phyloP scores from a whole-genome alignment of 2,888 invertebrate genomes.

The Allophyes oxyacanthae region DNA sequence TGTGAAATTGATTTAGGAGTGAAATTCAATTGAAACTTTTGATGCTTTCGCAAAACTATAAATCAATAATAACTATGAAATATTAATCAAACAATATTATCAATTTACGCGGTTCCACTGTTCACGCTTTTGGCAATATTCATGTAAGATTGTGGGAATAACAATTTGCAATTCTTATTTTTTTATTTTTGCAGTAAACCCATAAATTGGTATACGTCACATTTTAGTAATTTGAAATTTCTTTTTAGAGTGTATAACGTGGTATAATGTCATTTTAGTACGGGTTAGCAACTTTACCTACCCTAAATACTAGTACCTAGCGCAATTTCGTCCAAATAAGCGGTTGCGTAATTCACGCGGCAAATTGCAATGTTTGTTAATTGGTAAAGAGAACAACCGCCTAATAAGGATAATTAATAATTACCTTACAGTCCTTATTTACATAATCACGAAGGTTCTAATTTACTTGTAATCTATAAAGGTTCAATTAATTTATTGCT shows the following conservation, averaged over 20 bases:
- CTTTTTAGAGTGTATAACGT: neutral
- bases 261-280: neutral
- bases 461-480: neutral
- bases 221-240: too few relatives aligned
- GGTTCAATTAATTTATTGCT: too few relatives aligned
- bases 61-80: conserved; percentile 10
- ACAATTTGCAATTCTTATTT: neutral
- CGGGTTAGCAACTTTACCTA: neutral
- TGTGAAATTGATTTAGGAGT: conserved; percentile 5
- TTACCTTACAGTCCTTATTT: conserved; percentile 15
- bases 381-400: neutral
- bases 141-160: conserved; percentile 26
- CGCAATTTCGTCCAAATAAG: neutral
- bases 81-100: conserved; percentile 29
- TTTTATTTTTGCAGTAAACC: too few relatives aligned
- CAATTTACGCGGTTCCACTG: conserved; percentile 26
- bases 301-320: neutral
- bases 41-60: conserved; percentile 9
- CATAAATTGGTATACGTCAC: too few relatives aligned
- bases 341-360: conserved; percentile 1
- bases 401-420: neutral
- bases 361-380: conserved; percentile 4
- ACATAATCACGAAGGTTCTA: neutral
- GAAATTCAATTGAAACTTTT: conserved; percentile 4
- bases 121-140: conserved; percentile 1